phyloP scores from a whole-genome alignment of 37 sponge, comb jelly and placozoan genomes.

The Spongilla lacustris region DNA sequence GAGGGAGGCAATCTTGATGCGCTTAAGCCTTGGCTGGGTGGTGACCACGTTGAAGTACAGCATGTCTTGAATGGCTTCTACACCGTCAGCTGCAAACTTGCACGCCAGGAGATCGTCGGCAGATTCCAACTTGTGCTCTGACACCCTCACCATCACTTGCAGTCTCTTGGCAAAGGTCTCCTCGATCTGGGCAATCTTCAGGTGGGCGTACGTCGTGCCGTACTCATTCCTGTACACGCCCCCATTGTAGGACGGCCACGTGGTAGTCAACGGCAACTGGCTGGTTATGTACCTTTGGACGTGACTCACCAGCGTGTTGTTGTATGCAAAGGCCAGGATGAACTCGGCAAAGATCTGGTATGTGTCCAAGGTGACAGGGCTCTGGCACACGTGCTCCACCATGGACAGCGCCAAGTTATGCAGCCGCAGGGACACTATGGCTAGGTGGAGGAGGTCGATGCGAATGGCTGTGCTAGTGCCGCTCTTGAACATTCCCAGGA shows the following conservation, averaged over 20 bases:
- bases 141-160: slow-evolving; percentile 36
- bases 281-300: slow-evolving; percentile 19
- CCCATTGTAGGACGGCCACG: slow-evolving; percentile 51
- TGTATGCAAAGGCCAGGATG: slow-evolving; percentile 46
- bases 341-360: slow-evolving; percentile 59
- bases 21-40: slow-evolving; percentile 19
- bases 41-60: slow-evolving; percentile 43
- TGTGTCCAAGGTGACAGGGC: slow-evolving; percentile 33
- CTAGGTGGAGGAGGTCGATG: slow-evolving; percentile 57
- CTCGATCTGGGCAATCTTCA: slow-evolving; percentile 36
- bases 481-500: slow-evolving; percentile 59
- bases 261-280: slow-evolving; percentile 68
- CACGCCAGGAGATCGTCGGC: slow-evolving; percentile 46
- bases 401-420: slow-evolving; percentile 60
- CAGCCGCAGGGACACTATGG: slow-evolving; percentile 47
- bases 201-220: slow-evolving; percentile 28
- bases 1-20: background rate
- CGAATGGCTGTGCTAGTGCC: slow-evolving; percentile 1
- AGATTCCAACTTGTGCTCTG: slow-evolving; percentile 41
- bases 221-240: slow-evolving; percentile 43
- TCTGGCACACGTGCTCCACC: slow-evolving; percentile 64
- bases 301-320: slow-evolving; percentile 29
- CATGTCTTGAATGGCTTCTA: slow-evolving; percentile 5
- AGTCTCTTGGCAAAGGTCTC: slow-evolving; percentile 28
- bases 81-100: slow-evolving; percentile 6